Conservation (phyloP, 1,140 invertebrate genomes). For the Nephila pilipes region DNA sequence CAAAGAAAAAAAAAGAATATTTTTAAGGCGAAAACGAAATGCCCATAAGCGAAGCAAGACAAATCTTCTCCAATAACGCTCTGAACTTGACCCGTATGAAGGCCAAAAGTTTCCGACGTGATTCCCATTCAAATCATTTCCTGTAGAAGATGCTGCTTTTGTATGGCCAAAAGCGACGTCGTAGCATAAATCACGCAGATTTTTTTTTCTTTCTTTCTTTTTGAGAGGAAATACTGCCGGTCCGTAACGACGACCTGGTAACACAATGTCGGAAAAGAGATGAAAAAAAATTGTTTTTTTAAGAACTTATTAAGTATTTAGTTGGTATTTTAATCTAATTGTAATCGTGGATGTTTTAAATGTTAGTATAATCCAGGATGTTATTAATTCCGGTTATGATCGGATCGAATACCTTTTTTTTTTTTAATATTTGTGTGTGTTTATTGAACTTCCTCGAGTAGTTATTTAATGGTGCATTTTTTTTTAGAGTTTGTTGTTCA, state of each 20-base stretch:
- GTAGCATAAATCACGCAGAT: no score
- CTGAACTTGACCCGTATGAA: constrained; percentile 1
- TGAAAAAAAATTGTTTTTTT: neutral
- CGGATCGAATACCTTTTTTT: neutral
- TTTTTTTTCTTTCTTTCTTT: no score
- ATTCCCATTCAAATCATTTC: neutral
- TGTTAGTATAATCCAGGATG: neutral
- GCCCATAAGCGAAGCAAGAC: neutral
- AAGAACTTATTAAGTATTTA: neutral
- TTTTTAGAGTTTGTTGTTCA: no score
- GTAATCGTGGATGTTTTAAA: neutral
- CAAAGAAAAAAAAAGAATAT: no score
- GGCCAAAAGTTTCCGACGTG: neutral
- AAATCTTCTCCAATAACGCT: neutral
- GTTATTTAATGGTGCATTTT: neutral
- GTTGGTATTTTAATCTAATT: neutral
- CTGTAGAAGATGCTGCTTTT: neutral
- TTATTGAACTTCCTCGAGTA: neutral
- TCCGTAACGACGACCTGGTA: neutral
- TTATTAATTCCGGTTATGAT: neutral
- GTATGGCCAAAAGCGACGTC: no score
- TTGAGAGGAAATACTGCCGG: neutral
- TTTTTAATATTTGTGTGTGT: neutral
- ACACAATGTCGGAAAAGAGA: neutral
- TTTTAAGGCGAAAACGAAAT: neutral